Percentiles rank a stretch among this genome's conserved stretches.
Evolutionary conservation across 2,888 invertebrate genomes (phyloP).

Genomic region (Drosophila basisetae): DNA sequence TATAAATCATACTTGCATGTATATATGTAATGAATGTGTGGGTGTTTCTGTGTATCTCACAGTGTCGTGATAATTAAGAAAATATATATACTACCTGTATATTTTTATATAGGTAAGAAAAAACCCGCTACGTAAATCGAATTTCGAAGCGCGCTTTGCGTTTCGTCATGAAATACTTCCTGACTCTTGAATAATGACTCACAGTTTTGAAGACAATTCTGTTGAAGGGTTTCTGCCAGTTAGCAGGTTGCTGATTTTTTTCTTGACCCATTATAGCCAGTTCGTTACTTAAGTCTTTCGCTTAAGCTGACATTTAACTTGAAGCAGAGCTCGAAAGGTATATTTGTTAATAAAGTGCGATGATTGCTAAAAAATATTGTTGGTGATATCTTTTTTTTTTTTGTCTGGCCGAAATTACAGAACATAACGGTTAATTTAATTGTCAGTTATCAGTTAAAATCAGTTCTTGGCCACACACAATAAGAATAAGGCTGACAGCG

Average conservation of each 20-base stretch:
- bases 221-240: conserved; percentile 23
- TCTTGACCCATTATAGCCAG: conserved; percentile 42
- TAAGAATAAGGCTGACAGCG: conserved; percentile 37
- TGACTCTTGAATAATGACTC: conserved; percentile 60
- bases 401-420: conserved; percentile 59
- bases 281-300: conserved; percentile 67
- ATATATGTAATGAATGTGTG: conserved; percentile 20
- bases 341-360: conserved; percentile 54
- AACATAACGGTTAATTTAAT: conserved; percentile 75
- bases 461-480: conserved; percentile 22
- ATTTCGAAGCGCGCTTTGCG: conserved; percentile 47
- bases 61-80: conserved; percentile 66
- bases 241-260: conserved; percentile 36
- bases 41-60: conserved; percentile 48
- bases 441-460: conserved; percentile 16
- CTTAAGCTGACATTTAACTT: conserved; percentile 34
- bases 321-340: conserved; percentile 25
- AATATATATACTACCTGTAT: conserved; percentile 14
- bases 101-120: conserved; percentile 17
- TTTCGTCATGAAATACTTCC: conserved; percentile 68
- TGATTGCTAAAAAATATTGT: conserved; percentile 54
- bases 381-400: conserved; percentile 15
- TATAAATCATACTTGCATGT: conserved; percentile 41
- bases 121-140: conserved; percentile 43
- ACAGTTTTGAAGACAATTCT: conserved; percentile 39